phyloP scores from a whole-genome alignment of 2,797 vertebrate species.

The Pseudopleuronectes americanus region DNA sequence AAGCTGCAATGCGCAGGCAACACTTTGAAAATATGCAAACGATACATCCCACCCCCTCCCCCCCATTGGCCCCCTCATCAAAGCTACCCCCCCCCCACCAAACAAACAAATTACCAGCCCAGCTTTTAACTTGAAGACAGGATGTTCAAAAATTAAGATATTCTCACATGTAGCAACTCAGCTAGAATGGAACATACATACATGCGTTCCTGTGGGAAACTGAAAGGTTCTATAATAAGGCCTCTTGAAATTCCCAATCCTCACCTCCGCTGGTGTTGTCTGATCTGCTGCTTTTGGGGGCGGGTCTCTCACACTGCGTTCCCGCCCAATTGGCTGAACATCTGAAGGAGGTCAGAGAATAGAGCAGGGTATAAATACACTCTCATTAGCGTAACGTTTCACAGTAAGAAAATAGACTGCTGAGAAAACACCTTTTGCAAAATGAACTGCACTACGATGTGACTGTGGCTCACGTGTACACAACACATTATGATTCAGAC shows the following conservation, averaged over 20 bases:
- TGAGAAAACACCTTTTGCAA: slow-evolving; percentile 42
- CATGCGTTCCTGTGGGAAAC: not conserved
- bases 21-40: slow-evolving; percentile 1
- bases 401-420: slow-evolving; percentile 1
- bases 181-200: not conserved
- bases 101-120: slow-evolving; percentile 10
- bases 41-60: too few species aligned
- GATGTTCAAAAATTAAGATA: not conserved
- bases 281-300: slow-evolving; percentile 98
- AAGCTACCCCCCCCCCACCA: slow-evolving; percentile 6
- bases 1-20: too few species aligned
- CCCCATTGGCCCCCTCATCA: not conserved
- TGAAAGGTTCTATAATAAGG: not conserved
- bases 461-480: slow-evolving; percentile 55
- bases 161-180: not conserved
- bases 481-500: slow-evolving; percentile 63
- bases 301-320: slow-evolving; percentile 97
- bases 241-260: slow-evolving; percentile 57
- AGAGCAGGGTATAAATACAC: slow-evolving; percentile 53
- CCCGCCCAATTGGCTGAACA: slow-evolving; percentile 98
- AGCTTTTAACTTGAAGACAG: not conserved
- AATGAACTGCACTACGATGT: slow-evolving; percentile 48
- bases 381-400: slow-evolving; percentile 1
- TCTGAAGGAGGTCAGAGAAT: slow-evolving; percentile 85
- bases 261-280: slow-evolving; percentile 95